Conservation (phyloP, 2,888 invertebrate genomes). For the Chloromyia formosa region DNA sequence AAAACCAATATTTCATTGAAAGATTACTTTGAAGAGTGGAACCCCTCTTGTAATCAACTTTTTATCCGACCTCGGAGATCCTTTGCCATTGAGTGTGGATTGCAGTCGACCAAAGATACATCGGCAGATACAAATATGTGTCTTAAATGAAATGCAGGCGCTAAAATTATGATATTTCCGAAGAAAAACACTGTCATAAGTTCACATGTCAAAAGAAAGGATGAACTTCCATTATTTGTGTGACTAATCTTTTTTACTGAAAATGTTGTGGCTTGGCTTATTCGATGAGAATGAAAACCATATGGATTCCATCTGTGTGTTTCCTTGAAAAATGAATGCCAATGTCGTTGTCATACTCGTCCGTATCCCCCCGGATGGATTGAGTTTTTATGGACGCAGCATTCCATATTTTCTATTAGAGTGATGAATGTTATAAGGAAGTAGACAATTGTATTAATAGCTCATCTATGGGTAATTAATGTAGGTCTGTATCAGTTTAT, state of each 20-base stretch:
- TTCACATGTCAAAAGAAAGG: slow-evolving; percentile 8
- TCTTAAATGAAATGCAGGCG: neutral
- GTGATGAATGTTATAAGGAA: slow-evolving; percentile 6
- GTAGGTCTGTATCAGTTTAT: neutral
- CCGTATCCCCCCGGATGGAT: no score
- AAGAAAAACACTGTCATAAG: slow-evolving; percentile 11
- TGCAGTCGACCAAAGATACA: no score
- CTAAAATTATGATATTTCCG: slow-evolving; percentile 3
- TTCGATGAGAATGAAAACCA: neutral
- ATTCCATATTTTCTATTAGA: neutral
- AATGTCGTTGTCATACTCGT: neutral
- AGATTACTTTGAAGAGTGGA: no score
- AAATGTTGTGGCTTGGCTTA: no score
- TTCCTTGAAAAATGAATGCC: neutral
- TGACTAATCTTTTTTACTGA: slow-evolving; percentile 9
- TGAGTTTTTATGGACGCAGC: no score
- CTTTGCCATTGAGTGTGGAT: no score
- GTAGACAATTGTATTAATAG: slow-evolving; percentile 7
- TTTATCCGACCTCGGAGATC: no score
- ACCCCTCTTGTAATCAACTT: no score
- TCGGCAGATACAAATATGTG: no score
- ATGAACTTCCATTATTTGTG: slow-evolving; percentile 12
- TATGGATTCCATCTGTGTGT: neutral
- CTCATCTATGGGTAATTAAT: neutral
- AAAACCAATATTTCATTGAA: no score